These are phyloP conservation scores for Dendroctonus ponderosae DNA, from an alignment of 1,140 invertebrate species.

Conservation along the genomic window DNA sequence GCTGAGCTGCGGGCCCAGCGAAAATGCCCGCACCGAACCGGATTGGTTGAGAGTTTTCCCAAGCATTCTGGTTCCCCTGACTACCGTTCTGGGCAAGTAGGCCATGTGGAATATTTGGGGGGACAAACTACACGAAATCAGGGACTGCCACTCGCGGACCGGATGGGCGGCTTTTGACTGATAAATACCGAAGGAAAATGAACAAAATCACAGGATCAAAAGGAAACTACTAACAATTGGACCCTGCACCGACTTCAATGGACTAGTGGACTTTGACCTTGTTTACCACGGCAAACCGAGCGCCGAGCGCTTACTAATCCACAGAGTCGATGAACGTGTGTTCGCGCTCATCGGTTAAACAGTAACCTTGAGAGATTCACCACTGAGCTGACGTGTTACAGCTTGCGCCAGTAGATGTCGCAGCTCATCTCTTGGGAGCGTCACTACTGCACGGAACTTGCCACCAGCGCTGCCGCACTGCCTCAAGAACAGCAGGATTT, in stretches of 20 bases:
- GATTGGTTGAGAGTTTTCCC: slow-evolving; percentile 7
- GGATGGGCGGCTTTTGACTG: not conserved
- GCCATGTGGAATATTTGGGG: slow-evolving; percentile 7
- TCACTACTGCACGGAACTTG: too few relatives aligned
- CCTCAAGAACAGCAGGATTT: too few relatives aligned
- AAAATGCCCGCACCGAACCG: slow-evolving; percentile 51
- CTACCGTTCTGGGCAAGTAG: slow-evolving; percentile 10
- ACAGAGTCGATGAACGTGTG: too few relatives aligned
- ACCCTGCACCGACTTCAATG: slow-evolving; percentile 2
- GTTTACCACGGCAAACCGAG: not conserved
- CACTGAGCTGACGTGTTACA: too few relatives aligned
- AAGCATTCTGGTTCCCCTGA: not conserved
- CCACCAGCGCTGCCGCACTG: too few relatives aligned
- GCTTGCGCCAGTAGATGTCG: too few relatives aligned
- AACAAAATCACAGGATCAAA: not conserved
- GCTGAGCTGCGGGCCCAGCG: slow-evolving; percentile 53
- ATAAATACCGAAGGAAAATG: slow-evolving; percentile 1
- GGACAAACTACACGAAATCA: not conserved
- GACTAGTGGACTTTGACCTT: slow-evolving; percentile 12
- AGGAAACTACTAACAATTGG: not conserved
- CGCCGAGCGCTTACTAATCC: too few relatives aligned
- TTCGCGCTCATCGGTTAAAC: too few relatives aligned
- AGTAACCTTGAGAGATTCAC: too few relatives aligned
- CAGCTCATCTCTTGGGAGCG: too few relatives aligned
- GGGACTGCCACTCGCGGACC: too few relatives aligned